Conservation (phyloP, 1,140 invertebrate genomes). For the Lasioglossum baleicum region DNA sequence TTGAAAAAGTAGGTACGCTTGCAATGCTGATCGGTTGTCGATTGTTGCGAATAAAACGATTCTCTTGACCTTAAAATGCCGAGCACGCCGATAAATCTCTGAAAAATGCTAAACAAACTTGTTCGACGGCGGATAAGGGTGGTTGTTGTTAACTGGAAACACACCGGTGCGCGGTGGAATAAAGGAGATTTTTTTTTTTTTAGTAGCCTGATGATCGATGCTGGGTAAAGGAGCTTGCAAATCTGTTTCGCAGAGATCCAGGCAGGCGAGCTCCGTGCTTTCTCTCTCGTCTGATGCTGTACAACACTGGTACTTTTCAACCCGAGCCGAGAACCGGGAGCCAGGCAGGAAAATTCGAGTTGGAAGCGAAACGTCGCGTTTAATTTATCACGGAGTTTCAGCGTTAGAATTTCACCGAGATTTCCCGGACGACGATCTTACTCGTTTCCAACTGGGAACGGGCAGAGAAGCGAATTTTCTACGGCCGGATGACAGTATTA, state of each 20-base stretch:
- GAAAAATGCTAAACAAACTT: background rate
- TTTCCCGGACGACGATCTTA: slow-evolving; percentile 29
- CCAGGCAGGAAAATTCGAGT: slow-evolving; percentile 28
- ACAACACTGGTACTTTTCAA: slow-evolving; percentile 15
- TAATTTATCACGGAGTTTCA: slow-evolving; percentile 26
- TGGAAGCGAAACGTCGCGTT: slow-evolving; percentile 17
- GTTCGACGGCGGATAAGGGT: background rate
- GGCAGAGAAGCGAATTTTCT: background rate
- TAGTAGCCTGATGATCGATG: slow-evolving; percentile 1
- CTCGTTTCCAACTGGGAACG: background rate
- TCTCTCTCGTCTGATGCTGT: slow-evolving; percentile 3
- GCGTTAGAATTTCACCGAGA: slow-evolving; percentile 48
- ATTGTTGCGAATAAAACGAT: no score
- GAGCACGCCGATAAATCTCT: no score
- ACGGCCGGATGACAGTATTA: slow-evolving; percentile 28
- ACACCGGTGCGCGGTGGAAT: background rate
- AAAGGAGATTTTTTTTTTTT: background rate
- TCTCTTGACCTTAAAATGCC: no score
- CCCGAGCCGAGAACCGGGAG: background rate
- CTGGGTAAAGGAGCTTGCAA: slow-evolving; percentile 15
- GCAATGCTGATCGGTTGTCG: no score
- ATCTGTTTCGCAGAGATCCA: slow-evolving; percentile 47
- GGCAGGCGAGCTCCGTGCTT: background rate
- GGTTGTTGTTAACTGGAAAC: background rate
- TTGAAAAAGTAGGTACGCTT: no score